Evolutionary conservation across 2,888 invertebrate species (phyloP), one percentile per base, ranked within the genome.

Genomic region (Mallateleia sp.): DNA sequence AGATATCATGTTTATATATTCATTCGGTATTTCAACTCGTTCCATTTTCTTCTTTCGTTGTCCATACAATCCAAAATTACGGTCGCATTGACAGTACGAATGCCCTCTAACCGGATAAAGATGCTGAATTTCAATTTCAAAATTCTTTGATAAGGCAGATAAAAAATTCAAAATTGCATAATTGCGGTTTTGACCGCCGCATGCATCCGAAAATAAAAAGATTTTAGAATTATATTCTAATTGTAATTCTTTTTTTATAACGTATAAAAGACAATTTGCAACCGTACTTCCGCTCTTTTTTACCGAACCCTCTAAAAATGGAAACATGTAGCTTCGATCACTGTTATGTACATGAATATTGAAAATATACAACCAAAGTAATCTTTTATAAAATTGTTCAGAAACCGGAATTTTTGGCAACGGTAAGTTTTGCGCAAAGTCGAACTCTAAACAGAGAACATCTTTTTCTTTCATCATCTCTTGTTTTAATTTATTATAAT

Each of bases 41-140:
- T 60, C 60, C 2, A 20, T 60, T 9, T 18, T 60, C 20, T 60
- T 60, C n/a, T 60, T 60, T 20, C 34, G 69, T 60, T 38, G n/a
- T n/a, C 64, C 62, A 58, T 89, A 88, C n/a, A 77, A 28, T 4
- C 88, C 84, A 52, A 88, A 83, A 62, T 89, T 89, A 32, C 56
- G n/a, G 66, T 89, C 71, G 28, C 86, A 83, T 38, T 28, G 28
- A 8, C 28, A 28, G 28, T 28, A 25, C 14, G 56, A 28, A 14
- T 28, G 28, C 4, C 38, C 38, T 3, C 34, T 8, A 20, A 60
- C 60, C 11, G 34, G 60, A 38, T 60, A 60, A n/a, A 60, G n/a
- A 34, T 60, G 60, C 8, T 8, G 7, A 3, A 60, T 32, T 20
- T 60, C 18, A 20, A 38, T 38, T 15, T 60, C 18, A 32, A 11